Evolutionary conservation across 2,113 vertebrate genomes (phyloP).

Genomic region (Vidua chalybeata): DNA sequence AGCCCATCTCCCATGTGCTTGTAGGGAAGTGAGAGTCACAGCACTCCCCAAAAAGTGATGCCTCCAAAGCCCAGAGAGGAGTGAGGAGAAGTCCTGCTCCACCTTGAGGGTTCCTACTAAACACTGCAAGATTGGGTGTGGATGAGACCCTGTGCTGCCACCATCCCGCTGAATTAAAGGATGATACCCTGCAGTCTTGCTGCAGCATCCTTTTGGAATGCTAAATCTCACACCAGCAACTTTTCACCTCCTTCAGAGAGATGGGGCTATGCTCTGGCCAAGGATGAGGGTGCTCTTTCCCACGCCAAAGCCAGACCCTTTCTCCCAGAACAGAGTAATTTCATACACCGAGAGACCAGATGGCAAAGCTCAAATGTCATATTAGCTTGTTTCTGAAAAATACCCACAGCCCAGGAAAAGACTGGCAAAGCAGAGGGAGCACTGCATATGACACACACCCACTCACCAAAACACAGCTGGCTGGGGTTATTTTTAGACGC

Average conservation of each 20-base stretch:
- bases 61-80: not conserved
- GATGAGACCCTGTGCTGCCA: not conserved
- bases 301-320: not conserved
- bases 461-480: conserved; percentile 57
- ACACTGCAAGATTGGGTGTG: accelerated
- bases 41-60: not conserved
- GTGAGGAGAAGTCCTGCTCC: not conserved
- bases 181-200: not conserved
- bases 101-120: not conserved
- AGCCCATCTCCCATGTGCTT: not conserved
- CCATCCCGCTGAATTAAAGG: accelerated
- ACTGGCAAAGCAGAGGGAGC: not conserved
- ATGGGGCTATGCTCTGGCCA: not conserved
- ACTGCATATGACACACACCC: not conserved
- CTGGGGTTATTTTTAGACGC: conserved; percentile 40
- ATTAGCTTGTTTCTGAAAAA: not conserved
- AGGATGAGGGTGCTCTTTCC: not conserved
- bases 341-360: accelerated
- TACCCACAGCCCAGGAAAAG: not conserved
- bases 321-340: not conserved
- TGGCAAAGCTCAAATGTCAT: not conserved
- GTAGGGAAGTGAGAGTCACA: not conserved
- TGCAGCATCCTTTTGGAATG: not conserved
- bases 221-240: not conserved
- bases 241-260: not conserved